Percentiles rank a stretch among this genome's conserved stretches.
phyloP scores from a whole-genome alignment of 1,140 invertebrate genomes.

The Megathymus violae region DNA sequence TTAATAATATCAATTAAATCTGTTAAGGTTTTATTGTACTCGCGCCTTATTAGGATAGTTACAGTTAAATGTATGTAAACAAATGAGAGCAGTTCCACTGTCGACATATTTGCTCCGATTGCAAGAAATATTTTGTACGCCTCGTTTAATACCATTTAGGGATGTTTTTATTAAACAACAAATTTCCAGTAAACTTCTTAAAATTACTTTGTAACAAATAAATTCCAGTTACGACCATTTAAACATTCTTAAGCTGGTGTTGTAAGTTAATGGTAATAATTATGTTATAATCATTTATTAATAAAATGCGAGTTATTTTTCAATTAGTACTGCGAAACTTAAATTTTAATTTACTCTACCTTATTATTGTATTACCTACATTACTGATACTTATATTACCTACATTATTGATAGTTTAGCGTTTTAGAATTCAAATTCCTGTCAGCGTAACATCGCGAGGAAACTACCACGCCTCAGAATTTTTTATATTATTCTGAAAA shows the following conservation, averaged over 20 bases:
- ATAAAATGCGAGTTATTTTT: no score
- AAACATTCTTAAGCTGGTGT: slow-evolving; percentile 9
- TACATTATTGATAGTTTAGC: no score
- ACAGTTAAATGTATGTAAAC: slow-evolving; percentile 62
- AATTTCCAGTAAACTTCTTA: slow-evolving; percentile 5
- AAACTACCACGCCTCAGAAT: no score
- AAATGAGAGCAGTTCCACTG: slow-evolving; percentile 52
- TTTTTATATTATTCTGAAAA: no score
- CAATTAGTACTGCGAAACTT: no score
- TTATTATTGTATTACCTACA: no score
- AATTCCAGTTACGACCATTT: slow-evolving; percentile 17
- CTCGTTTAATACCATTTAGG: slow-evolving; percentile 20
- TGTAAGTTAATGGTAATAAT: not conserved
- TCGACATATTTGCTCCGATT: slow-evolving; percentile 51
- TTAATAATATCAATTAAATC: slow-evolving; percentile 77
- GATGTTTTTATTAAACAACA: slow-evolving; percentile 24
- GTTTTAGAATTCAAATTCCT: no score
- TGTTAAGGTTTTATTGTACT: slow-evolving; percentile 69
- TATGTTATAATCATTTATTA: slow-evolving; percentile 10
- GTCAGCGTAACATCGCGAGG: no score
- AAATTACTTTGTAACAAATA: slow-evolving; percentile 1
- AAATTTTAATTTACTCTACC: no score
- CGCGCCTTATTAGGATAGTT: slow-evolving; percentile 56
- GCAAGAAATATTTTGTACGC: slow-evolving; percentile 18
- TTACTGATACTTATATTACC: no score